Evolutionary conservation across 2,888 invertebrate genomes (phyloP), one percentile per base, ranked within the genome.

Genomic region (Corythucha ciliata): DNA sequence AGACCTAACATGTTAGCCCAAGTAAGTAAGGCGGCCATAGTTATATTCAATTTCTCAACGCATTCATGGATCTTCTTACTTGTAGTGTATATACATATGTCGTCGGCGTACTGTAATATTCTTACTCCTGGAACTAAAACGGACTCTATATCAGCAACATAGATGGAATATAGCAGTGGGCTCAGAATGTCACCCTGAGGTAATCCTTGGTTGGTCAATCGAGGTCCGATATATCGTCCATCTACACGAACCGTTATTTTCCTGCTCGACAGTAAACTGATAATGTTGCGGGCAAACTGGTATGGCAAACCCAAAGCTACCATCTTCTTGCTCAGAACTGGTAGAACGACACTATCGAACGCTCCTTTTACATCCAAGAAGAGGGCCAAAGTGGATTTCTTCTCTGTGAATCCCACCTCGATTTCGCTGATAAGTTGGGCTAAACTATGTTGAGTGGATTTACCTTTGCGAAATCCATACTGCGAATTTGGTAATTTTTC

Each of bases 41-140:
- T 27, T 41, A 26, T 18, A 10, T 24, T n/a, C 12, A 41, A 27
- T 16, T 24, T 41, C 41, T 12, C 10, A 3, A 25, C 2, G 5
- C 26, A 41, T 27, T 41, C 26, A 3, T 41, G n/a, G 21, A 21
- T 14, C 41, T 33, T 33, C 14, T 36, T 52, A 46, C 6, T 53
- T 37, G 47, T 54, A 45, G 32, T 20, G 10, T 29, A 32, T 6
- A 54, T 44, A 18, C 25, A 34, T 3, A 54, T 44, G 24, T 54
- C 51, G 22, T 54, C 54, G 1, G 54, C 54, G 45, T 29, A 54
- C 24, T 54, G 50, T 8, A 51, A 16, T 14, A 53, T 46, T n/a
- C 7, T 10, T 3, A 45, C 29, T 10, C 32, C 33, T 3, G n/a
- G 25, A 8, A 27, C 26, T 18, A 41, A n/a, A 12, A 8, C 6